These are phyloP conservation scores for Orchesella cincta DNA, from an alignment of 1,140 invertebrate species.

Conservation along the genomic window DNA sequence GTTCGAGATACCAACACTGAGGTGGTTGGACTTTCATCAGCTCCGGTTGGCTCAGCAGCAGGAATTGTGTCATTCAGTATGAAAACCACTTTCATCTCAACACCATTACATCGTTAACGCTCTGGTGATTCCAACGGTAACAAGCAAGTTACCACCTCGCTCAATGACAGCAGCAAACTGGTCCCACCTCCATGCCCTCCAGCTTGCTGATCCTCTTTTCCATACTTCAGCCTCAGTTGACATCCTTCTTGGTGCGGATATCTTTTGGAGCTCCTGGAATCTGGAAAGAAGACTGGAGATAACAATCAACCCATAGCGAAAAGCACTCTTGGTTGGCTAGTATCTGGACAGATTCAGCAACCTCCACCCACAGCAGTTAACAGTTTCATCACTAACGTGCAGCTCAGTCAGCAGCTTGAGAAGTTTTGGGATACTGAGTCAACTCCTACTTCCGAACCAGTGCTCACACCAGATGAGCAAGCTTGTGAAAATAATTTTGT, in stretches of 20 bases:
- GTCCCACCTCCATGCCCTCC: background rate
- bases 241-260: background rate
- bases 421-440: background rate
- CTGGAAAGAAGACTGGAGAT: background rate
- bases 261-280: background rate
- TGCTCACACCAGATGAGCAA: conserved; percentile 36
- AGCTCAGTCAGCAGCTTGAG: background rate
- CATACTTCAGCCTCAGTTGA: background rate
- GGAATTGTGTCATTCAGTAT: too few relatives aligned
- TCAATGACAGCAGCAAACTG: background rate
- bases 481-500: conserved; percentile 48
- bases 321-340: background rate
- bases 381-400: background rate
- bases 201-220: background rate
- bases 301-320: background rate
- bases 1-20: background rate
- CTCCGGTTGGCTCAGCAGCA: background rate
- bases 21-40: background rate
- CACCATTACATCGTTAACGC: background rate
- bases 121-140: background rate
- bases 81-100: background rate
- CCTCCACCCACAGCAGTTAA: background rate
- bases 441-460: background rate
- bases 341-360: background rate
- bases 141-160: background rate